phyloP scores from a whole-genome alignment of 2,797 vertebrate species.

The Momotus momota region DNA sequence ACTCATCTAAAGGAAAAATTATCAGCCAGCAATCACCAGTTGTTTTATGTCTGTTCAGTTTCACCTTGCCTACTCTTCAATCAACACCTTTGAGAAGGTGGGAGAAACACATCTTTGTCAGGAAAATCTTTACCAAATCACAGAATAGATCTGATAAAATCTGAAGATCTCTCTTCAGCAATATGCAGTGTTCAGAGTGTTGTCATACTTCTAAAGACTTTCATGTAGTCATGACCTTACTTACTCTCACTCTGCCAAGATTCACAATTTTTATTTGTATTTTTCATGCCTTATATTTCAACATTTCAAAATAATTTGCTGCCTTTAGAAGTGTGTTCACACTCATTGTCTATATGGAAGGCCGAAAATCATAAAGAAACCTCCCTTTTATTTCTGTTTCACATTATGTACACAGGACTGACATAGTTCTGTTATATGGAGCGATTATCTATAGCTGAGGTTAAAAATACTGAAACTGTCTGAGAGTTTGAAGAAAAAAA shows the following conservation, averaged over 20 bases:
- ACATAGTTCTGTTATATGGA: neutral
- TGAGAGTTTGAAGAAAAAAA: neutral
- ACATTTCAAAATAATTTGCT: neutral
- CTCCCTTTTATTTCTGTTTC: neutral
- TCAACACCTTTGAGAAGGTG: neutral
- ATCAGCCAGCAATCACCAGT: neutral
- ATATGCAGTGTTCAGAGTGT: neutral
- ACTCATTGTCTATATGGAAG: neutral
- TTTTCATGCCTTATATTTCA: neutral
- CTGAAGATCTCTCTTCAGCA: neutral
- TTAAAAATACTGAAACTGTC: neutral
- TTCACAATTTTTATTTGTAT: neutral
- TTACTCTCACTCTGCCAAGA: neutral
- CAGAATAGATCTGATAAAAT: neutral
- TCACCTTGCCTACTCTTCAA: neutral
- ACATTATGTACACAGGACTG: neutral
- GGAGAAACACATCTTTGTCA: neutral
- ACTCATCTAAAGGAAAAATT: neutral
- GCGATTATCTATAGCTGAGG: neutral
- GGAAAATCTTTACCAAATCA: neutral
- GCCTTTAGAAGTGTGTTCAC: neutral
- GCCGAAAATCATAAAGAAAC: neutral
- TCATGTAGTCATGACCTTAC: neutral
- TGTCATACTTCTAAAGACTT: neutral
- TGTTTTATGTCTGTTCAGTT: neutral